Percentiles rank a stretch among this genome's conserved stretches.
Conservation (phyloP, 2,113 vertebrate genomes). For the Rhinichthys klamathensis region DNA sequence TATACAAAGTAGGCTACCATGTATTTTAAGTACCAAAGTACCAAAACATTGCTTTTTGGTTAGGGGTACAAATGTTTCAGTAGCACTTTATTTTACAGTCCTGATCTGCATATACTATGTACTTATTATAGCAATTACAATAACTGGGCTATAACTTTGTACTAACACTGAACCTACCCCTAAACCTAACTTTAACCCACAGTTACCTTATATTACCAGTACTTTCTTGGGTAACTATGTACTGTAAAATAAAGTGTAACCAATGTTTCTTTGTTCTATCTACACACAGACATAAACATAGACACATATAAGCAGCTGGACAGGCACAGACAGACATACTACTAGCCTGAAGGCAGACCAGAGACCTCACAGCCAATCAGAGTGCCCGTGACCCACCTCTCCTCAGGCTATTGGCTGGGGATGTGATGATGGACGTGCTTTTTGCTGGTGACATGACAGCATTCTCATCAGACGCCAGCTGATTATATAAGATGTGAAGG, state of each 20-base stretch:
- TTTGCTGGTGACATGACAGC: conserved; percentile 26
- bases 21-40: not conserved
- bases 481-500: conserved; percentile 33
- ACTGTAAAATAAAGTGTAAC: too few species aligned
- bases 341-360: conserved; percentile 1
- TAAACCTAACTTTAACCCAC: too few species aligned
- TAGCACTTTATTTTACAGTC: too few species aligned
- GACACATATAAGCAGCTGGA: conserved; percentile 7
- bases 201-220: too few species aligned
- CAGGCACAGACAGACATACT: not conserved
- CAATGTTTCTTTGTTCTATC: conserved; percentile 12
- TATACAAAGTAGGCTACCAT: not conserved
- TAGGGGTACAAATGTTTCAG: not conserved
- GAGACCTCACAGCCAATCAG: conserved; percentile 25
- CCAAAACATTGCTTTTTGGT: not conserved
- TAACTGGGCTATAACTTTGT: too few species aligned
- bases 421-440: conserved; percentile 2
- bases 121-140: too few species aligned
- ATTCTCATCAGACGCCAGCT: conserved; percentile 18
- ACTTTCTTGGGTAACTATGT: too few species aligned
- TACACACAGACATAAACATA: not conserved
- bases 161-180: too few species aligned
- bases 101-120: too few species aligned
- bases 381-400: not conserved
- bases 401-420: conserved; percentile 19